phyloP scores from a whole-genome alignment of 23 tunicate genomes.

The Phallusia fumigata region DNA sequence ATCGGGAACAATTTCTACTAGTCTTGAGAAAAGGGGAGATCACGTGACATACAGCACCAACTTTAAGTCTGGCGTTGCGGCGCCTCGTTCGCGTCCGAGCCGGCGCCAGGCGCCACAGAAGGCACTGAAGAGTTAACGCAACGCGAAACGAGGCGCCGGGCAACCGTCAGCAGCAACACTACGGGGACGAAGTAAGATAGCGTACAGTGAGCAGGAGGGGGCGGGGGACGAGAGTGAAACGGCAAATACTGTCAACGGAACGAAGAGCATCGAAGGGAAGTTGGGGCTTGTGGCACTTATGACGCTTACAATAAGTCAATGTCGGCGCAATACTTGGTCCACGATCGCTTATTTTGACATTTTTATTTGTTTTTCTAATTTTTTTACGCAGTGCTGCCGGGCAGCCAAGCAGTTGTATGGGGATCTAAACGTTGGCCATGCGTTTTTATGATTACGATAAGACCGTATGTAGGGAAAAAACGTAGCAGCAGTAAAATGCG shows the following conservation, averaged over 20 bases:
- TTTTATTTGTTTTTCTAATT: too few relatives aligned
- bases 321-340: too few relatives aligned
- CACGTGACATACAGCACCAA: not conserved
- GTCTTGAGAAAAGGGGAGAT: not conserved
- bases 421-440: too few relatives aligned
- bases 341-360: too few relatives aligned
- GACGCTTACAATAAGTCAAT: not conserved
- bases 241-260: conserved; percentile 5
- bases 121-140: not conserved
- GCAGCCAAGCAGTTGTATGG: too few relatives aligned
- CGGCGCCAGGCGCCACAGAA: not conserved
- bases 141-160: not conserved
- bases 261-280: not conserved
- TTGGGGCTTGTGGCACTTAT: not conserved
- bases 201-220: conserved; percentile 1
- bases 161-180: not conserved
- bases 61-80: not conserved
- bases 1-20: not conserved
- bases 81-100: not conserved
- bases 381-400: too few relatives aligned
- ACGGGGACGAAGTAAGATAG: not conserved
- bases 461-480: too few relatives aligned
- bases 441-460: too few relatives aligned
- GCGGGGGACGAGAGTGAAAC: not conserved
- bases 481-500: too few relatives aligned